Conservation (phyloP, 2,797 vertebrate genomes). For the Hafferia zeledoni region DNA sequence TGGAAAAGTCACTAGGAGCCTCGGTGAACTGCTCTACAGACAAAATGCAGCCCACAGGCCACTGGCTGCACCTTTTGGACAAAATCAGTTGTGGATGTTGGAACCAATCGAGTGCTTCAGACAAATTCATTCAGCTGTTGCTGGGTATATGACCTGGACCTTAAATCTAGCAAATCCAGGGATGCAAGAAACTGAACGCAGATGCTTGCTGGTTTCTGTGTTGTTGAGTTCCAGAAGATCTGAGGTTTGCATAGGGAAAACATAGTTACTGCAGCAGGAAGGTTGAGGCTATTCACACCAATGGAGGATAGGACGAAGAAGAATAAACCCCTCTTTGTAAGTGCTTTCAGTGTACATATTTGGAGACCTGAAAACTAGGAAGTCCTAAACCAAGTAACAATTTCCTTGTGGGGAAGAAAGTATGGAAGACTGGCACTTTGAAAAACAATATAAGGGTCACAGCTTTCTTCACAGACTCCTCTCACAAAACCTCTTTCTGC, state of each 20-base stretch:
- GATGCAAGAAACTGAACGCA: not conserved
- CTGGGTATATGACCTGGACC: not conserved
- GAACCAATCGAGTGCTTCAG: not conserved
- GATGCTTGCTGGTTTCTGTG: not conserved
- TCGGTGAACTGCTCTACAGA: not conserved
- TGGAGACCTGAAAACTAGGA: not conserved
- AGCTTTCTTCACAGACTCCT: not conserved
- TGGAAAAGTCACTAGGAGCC: not conserved
- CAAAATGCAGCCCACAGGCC: not conserved
- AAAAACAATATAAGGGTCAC: not conserved
- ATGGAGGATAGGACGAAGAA: not conserved
- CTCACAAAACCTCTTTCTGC: conserved; percentile 19
- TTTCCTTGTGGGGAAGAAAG: not conserved
- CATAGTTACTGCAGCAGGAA: not conserved
- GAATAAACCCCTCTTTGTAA: not conserved
- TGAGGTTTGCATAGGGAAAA: not conserved
- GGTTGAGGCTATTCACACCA: not conserved
- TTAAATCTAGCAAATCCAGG: not conserved
- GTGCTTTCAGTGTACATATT: not conserved
- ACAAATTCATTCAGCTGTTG: not conserved
- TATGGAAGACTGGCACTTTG: not conserved
- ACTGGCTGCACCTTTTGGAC: not conserved
- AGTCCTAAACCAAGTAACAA: not conserved
- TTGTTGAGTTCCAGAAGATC: not conserved
- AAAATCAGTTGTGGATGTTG: not conserved